phyloP scores from a whole-genome alignment of 2,113 vertebrate species.

The Semnopithecus entellus region DNA sequence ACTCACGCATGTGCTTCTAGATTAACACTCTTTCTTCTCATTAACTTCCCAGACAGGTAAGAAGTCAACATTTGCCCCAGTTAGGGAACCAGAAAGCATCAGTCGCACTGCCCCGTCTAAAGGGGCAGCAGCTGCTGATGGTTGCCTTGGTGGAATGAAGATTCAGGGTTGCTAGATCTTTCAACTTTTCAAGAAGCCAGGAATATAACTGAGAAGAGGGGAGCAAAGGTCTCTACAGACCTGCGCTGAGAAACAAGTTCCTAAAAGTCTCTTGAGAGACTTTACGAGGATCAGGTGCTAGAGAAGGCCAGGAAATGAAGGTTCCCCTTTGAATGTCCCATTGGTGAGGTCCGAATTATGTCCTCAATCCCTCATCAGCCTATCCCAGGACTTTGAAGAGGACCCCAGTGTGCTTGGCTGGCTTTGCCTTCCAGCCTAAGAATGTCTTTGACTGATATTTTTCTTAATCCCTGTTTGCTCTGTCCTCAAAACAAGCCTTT shows the following conservation, averaged over 20 bases:
- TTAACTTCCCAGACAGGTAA: conserved; percentile 4
- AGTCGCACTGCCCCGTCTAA: not conserved
- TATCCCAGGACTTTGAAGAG: not conserved
- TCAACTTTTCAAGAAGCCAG: not conserved
- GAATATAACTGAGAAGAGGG: not conserved
- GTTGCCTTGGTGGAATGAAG: not conserved
- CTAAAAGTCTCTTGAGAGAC: not conserved
- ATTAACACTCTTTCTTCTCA: not conserved
- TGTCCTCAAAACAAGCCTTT: conserved; percentile 31
- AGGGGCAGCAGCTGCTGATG: not conserved
- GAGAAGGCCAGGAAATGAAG: not conserved
- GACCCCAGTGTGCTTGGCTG: not conserved
- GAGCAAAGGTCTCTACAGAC: not conserved
- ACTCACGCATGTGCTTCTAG: not conserved
- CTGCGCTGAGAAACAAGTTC: not conserved
- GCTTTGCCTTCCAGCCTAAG: not conserved
- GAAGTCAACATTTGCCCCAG: not conserved
- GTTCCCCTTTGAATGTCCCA: not conserved
- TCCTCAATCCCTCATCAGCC: not conserved
- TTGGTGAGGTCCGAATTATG: not conserved
- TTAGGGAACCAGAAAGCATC: not conserved
- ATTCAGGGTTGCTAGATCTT: not conserved
- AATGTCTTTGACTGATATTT: not conserved
- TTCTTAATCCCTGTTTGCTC: not conserved
- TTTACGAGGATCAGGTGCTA: not conserved